Evolutionary conservation across 2,113 vertebrate species (phyloP), one percentile per base, ranked within the genome.

Genomic region (Chlamydotis undulata): DNA sequence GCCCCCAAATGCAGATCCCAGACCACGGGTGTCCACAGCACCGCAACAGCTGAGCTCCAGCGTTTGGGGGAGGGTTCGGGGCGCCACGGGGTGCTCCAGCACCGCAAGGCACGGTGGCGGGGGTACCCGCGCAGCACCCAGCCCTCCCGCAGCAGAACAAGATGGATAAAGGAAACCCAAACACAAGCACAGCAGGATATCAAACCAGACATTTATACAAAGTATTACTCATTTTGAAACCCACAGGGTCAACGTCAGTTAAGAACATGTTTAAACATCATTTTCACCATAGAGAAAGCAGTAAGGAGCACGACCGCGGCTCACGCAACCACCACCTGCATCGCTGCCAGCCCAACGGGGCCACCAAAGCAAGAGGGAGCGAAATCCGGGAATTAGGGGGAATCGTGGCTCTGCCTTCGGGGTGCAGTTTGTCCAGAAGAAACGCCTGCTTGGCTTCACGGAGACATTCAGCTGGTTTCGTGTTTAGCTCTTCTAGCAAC

Each of bases 51-150:
- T 1, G 0, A 41, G 23, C 56, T 50, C 6, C 14, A 11, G 64
- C 26, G 5, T 12, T 65, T 2, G 3, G 59, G 69, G 69, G 50
- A 77, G 23, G 65, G 6, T 28, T 6, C 0, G 2, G 37, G 55
- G 31, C 2, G 4, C 10, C 1, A 1, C 3, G 4, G 55, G 49
- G 25, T 16, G 45, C 43, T 71, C 70, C 68, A 23, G 4, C 64
- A 29, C 19, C 7, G 0, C n/a, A 15, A n/a, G 67, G 5, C 28
- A 14, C 0, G 3, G 4, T 1, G 43, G 7, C 0, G 0, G 29
- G 35, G 16, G 5, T 50, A 47, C 11, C 39, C 6, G 0, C 59
- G 8, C 75, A 26, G 39, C 37, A 37, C n/a, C 47, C 83, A 68
- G 23, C 55, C 79, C 49, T 19, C 39, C 35, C 7, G 1, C 15